Evolutionary conservation across 2,888 invertebrate genomes (phyloP), one percentile per base, ranked within the genome.

Genomic region (Apamea monoglypha): DNA sequence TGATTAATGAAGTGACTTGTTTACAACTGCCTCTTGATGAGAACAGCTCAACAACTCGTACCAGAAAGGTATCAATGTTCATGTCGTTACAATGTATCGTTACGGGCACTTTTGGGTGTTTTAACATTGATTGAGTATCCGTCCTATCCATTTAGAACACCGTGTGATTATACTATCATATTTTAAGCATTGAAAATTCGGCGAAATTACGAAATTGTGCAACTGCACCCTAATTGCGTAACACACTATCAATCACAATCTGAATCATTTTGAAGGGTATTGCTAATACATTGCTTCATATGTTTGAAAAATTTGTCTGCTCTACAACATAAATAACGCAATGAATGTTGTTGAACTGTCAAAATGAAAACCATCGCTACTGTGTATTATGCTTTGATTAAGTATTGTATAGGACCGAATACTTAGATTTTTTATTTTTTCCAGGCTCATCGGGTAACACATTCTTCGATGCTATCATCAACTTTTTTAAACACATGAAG

Each of bases 401-500:
- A 14, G 10, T 36, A 0, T 70, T 53, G 10, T 12, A 7, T 21
- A 32, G 4, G 1, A 36, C 1, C 21, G 5, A 50, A 56, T 59
- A 56, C n/a, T 32, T 59, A 7, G 21, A 25, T n/a, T 18, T 18
- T 66, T 21, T 44, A 2, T 36, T 44, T 50, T 56, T 71, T 92
- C 0, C 90, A 96, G 96, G 96, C 0, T 90, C 94, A 0, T 96
- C 96, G 0, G 95, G 96, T 0, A 97, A 97, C 84, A 98, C 97
- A 0, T 98, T 98, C 90, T 91, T 98, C 7, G 96, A 97, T 1
- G 97, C 98, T 0, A 94, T 98, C 92, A 94, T 96, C 59, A 97
- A 97, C 89, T 97, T 98, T 81, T 96, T 98, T 86, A 91, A 95
- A 10, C 96, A 98, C 83, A 98, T 99, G 14, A 94, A 96, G 3